Evolutionary conservation across 92 coral and sea anemone species (phyloP).

Genomic region (Pocillopora grandis): DNA sequence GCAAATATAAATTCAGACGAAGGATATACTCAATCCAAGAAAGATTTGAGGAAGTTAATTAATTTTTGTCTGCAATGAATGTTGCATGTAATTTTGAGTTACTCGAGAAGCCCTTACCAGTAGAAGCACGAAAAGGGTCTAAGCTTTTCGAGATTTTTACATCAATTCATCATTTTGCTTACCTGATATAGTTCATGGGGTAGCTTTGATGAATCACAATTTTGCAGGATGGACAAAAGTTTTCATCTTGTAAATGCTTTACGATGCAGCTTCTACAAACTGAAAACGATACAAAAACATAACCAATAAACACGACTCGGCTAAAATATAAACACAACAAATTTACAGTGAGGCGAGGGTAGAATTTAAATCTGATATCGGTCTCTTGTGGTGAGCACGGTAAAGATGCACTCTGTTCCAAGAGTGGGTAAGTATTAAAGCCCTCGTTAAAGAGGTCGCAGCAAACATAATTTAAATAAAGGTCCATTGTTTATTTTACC

Average conservation of each 20-base stretch:
- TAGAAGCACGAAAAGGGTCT: not conserved
- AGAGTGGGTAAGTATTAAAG: not conserved
- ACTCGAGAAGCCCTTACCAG: not conserved
- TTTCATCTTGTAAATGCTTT: constrained; percentile 80
- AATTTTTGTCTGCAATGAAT: constrained; percentile 1
- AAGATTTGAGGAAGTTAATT: not conserved
- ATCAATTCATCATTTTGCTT: not conserved
- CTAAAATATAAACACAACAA: constrained; percentile 23
- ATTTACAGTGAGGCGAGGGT: not conserved
- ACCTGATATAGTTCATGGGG: constrained; percentile 97
- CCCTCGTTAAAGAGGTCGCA: constrained; percentile 1
- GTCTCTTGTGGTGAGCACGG: not conserved
- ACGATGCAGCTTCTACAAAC: constrained; percentile 98
- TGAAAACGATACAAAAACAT: constrained; percentile 39
- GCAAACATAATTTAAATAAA: constrained; percentile 23
- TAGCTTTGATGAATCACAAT: constrained; percentile 92
- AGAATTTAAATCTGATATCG: not conserved
- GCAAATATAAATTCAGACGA: not conserved
- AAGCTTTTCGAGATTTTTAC: not conserved
- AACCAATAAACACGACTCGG: constrained; percentile 25
- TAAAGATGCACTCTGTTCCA: not conserved
- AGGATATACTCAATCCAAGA: not conserved
- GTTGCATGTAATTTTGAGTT: constrained; percentile 10
- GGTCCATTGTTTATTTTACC: constrained; percentile 23
- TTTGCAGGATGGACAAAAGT: constrained; percentile 91